These are phyloP conservation scores for Pycnonotus jocosus DNA, from an alignment of 2,113 vertebrate species.

Conservation along the genomic window DNA sequence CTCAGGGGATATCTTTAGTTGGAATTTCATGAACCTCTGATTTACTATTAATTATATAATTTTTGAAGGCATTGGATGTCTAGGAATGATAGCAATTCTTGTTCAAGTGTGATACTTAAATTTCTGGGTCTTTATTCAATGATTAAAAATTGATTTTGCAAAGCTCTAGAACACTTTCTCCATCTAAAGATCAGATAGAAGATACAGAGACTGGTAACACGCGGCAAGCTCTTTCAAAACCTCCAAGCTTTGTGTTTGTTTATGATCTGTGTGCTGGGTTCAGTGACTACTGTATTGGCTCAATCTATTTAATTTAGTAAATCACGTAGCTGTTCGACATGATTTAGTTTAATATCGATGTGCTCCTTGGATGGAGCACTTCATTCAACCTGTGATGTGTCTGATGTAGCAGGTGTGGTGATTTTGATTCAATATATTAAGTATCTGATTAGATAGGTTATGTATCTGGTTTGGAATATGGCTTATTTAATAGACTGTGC, in stretches of 20 bases:
- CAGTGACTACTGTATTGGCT: not conserved
- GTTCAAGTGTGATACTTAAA: not conserved
- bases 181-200: not conserved
- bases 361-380: not conserved
- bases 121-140: not conserved
- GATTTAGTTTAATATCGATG: constrained; percentile 9
- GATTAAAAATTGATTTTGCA: constrained; percentile 4
- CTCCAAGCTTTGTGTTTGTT: not conserved
- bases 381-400: not conserved
- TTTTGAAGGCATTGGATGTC: not conserved
- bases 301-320: constrained; percentile 35
- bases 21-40: not conserved
- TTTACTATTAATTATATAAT: not conserved
- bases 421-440: constrained; percentile 42
- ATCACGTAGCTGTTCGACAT: not conserved
- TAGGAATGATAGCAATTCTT: not conserved
- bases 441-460: constrained; percentile 25
- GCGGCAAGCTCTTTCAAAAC: not conserved
- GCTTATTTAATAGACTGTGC: not conserved
- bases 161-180: not conserved
- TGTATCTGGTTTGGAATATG: not conserved
- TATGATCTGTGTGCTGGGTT: not conserved
- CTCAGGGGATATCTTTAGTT: not conserved
- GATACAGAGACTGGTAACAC: not conserved
- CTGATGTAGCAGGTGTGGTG: not conserved